Evolutionary conservation across 2,113 vertebrate species (phyloP).

Genomic region (Holacanthus passer): DNA sequence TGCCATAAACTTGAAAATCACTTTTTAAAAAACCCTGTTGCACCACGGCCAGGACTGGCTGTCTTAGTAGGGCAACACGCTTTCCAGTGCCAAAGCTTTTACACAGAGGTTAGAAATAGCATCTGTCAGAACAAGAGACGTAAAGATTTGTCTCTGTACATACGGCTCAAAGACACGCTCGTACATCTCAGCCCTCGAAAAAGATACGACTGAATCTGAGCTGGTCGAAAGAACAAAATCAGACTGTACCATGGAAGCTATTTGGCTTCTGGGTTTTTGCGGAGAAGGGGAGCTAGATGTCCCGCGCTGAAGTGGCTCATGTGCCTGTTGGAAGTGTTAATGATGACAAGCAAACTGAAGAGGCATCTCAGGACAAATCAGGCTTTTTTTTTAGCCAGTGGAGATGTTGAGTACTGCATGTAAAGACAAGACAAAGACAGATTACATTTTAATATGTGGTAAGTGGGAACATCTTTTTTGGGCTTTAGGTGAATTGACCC

Average conservation of each 20-base stretch:
- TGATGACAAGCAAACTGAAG: not conserved
- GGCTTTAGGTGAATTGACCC: not conserved
- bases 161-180: not conserved
- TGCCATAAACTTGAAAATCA: not conserved
- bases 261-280: not conserved
- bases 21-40: not conserved
- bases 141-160: not conserved
- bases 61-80: no score
- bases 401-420: not conserved
- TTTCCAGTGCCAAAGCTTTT: not conserved
- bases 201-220: not conserved
- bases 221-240: not conserved
- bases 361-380: not conserved
- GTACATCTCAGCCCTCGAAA: not conserved
- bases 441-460: no score
- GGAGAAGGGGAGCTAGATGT: not conserved
- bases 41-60: not conserved
- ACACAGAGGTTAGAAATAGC: not conserved
- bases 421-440: no score
- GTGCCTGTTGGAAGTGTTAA: not conserved
- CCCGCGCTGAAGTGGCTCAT: not conserved
- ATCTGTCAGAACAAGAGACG: not conserved
- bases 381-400: not conserved
- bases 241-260: not conserved
- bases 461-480: no score